Evolutionary conservation across 2,113 vertebrate species (phyloP), one percentile per base, ranked within the genome.

Genomic region (Pogonocichla stellata): DNA sequence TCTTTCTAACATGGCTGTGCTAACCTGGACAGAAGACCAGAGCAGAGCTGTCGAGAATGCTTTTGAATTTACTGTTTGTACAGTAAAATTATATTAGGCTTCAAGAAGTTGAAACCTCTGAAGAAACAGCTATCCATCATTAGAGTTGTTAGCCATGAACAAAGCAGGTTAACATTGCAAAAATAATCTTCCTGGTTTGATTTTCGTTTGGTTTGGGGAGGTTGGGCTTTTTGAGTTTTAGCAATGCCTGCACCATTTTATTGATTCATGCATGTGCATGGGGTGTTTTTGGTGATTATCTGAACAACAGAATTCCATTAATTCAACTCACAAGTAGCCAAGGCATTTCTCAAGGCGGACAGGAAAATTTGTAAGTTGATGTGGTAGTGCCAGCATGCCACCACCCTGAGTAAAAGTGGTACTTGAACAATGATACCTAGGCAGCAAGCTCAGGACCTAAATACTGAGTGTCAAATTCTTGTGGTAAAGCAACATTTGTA

Each of bases 1-100:
- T 80, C 88, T 78, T 90, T 97, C 94, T 96, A 97, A 96, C 80
- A n/a, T 85, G 83, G 69, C 88, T 96, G 88, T 91, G 92, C 93
- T 96, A 95, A 96, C 96, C 51, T 73, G 53, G 78, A 73, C 34
- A 62, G 67, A 86, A 77, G 43, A 66, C 25, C 62, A 67, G 42
- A 86, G 65, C 40, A 73, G 38, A 25, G 53, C 57, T 91, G 69
- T 89, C 75, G 42, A 93, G 90, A 96, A 92, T 66, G 91, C 83
- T 95, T 89, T 88, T 57, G 60, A 31, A 60, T 65, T 53, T 73
- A 81, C 50, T 67, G 7, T 78, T 82, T 43, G 25, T 57, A 71
- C 12, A 43, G 22, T 6, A n/a, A 36, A 78, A 10, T 70, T 85
- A 42, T 25, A 17, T 57, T 69, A 17, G 33, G 19, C 47, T 86